A percentile compares a stretch with the other conserved stretches of the same genome.
phyloP scores from a whole-genome alignment of 2,113 vertebrate species.

The Dromiciops gliroides region DNA sequence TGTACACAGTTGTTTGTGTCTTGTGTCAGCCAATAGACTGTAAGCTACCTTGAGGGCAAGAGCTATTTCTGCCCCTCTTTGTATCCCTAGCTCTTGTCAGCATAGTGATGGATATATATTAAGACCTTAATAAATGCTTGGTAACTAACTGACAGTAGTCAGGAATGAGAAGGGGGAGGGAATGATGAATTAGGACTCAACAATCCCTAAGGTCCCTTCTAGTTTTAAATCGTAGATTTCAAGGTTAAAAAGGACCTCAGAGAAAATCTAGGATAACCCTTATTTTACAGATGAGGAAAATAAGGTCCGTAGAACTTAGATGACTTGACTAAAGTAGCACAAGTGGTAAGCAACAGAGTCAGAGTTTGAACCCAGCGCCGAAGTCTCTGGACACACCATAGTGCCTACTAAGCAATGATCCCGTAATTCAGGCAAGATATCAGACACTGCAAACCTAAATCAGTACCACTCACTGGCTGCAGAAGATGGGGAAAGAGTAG shows the following conservation, averaged over 20 bases:
- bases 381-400: background rate
- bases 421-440: background rate
- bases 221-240: background rate
- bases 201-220: too few species aligned
- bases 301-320: background rate
- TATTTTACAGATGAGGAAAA: background rate
- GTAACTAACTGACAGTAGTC: background rate
- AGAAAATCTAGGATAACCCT: background rate
- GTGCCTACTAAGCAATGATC: background rate
- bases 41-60: background rate
- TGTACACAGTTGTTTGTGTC: background rate
- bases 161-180: background rate
- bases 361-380: background rate
- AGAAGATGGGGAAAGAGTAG: background rate
- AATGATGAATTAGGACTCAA: background rate
- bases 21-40: background rate
- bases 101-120: background rate
- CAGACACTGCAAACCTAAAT: background rate
- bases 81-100: background rate
- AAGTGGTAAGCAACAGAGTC: background rate
- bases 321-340: background rate
- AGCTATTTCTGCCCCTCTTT: background rate
- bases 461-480: background rate
- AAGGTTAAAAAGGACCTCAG: background rate
- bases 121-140: background rate